A percentile compares a stretch with the other conserved stretches of the same genome.
These are phyloP conservation scores for Heteromurus nitidus DNA, from an alignment of 2,888 invertebrate species.

Conservation along the genomic window DNA sequence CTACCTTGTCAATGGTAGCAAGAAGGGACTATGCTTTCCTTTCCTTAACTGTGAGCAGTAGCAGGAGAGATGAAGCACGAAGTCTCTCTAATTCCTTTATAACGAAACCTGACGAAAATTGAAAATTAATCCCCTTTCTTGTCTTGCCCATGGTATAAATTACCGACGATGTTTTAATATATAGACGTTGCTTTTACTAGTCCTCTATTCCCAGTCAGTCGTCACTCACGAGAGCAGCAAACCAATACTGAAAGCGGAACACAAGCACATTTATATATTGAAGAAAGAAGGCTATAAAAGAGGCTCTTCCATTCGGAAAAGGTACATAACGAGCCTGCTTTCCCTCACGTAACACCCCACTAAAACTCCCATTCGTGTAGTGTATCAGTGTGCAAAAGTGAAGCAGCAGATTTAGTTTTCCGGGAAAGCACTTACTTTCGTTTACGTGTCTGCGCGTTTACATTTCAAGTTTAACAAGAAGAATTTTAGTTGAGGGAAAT, in stretches of 20 bases:
- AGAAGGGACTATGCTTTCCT: too few relatives aligned
- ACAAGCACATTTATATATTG: too few relatives aligned
- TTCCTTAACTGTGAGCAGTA: too few relatives aligned
- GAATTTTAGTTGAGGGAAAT: slow-evolving; percentile 4
- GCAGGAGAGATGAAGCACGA: neutral
- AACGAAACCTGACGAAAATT: slow-evolving; percentile 32
- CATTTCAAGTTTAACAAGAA: neutral
- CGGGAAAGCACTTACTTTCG: neutral
- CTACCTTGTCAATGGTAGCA: too few relatives aligned
- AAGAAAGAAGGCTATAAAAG: too few relatives aligned
- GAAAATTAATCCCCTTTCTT: slow-evolving; percentile 39
- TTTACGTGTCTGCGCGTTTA: neutral
- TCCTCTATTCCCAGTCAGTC: too few relatives aligned
- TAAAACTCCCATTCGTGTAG: too few relatives aligned
- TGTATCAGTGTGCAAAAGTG: slow-evolving; percentile 9
- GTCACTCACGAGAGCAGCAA: neutral
- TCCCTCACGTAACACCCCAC: too few relatives aligned
- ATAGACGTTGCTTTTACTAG: too few relatives aligned
- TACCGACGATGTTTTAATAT: too few relatives aligned
- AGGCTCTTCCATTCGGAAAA: too few relatives aligned
- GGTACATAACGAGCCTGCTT: too few relatives aligned
- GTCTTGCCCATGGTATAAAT: neutral
- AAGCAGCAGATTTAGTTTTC: slow-evolving; percentile 2
- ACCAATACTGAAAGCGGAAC: slow-evolving; percentile 8
- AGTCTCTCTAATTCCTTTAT: slow-evolving; percentile 27